Evolutionary conservation across 2,113 vertebrate species (phyloP).

Genomic region (Seriola quinqueradiata): DNA sequence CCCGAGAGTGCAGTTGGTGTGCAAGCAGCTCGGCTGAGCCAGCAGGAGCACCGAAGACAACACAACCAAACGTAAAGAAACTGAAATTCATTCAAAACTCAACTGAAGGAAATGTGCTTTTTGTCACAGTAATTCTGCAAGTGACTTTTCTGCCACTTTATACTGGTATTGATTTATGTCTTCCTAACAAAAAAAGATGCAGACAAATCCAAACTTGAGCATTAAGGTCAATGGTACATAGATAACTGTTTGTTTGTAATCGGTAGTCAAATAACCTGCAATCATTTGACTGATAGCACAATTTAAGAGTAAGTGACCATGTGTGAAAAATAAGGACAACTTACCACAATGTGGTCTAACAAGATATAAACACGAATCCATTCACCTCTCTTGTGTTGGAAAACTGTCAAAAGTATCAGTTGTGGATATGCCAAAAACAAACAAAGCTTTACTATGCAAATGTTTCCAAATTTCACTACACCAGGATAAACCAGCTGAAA

Average conservation of each 20-base stretch:
- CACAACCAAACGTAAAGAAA: constrained; percentile 8
- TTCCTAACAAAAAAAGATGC: not conserved
- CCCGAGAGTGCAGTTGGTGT: not conserved
- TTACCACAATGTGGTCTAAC: not conserved
- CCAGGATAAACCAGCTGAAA: not conserved
- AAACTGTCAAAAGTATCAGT: not conserved
- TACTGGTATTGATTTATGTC: not conserved
- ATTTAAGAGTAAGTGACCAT: not conserved
- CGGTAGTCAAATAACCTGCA: not conserved
- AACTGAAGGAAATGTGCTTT: constrained; percentile 2
- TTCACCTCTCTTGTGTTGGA: not conserved
- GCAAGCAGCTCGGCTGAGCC: not conserved
- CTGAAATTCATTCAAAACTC: not conserved
- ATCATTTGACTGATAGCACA: not conserved
- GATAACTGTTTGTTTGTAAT: not conserved
- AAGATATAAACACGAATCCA: not conserved
- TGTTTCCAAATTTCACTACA: not conserved
- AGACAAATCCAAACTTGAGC: not conserved
- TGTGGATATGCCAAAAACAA: not conserved
- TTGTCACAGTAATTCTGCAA: not conserved
- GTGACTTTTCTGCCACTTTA: not conserved
- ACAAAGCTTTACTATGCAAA: not conserved
- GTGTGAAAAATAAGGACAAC: no score
- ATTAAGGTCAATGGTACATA: no score
- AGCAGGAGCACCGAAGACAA: not conserved